Percentiles rank a stretch among this genome's conserved stretches.
These are phyloP conservation scores for Catharus fuscescens DNA, from an alignment of 2,113 vertebrate species.

Conservation along the genomic window DNA sequence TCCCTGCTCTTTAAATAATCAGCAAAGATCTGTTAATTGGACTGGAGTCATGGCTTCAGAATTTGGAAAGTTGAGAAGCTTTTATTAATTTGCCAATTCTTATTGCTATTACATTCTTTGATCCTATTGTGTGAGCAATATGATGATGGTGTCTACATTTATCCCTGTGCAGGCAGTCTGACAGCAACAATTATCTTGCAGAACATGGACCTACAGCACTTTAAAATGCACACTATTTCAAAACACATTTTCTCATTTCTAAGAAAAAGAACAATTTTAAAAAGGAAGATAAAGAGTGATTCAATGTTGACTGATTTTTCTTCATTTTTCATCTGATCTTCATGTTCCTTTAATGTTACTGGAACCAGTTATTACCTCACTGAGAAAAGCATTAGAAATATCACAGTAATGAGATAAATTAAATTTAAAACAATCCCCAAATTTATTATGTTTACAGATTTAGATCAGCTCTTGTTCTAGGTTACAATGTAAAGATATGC, in stretches of 20 bases:
- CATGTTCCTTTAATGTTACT: not conserved
- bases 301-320: not conserved
- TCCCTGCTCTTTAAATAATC: not conserved
- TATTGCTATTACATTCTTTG: not conserved
- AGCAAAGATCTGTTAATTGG: not conserved
- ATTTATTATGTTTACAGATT: not conserved
- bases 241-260: not conserved
- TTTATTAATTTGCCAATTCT: not conserved
- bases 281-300: not conserved
- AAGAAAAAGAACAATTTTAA: not conserved
- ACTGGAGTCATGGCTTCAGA: not conserved
- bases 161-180: not conserved
- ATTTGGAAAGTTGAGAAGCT: not conserved
- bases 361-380: not conserved
- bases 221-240: not conserved
- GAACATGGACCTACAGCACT: not conserved
- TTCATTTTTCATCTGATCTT: not conserved
- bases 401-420: not conserved
- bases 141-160: not conserved
- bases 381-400: not conserved
- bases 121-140: not conserved
- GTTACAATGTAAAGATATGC: too few species aligned
- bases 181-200: not conserved
- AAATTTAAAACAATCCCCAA: not conserved
- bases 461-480: not conserved